Conservation (phyloP, 2,888 invertebrate species). For the Tricholauxania praeusta region DNA sequence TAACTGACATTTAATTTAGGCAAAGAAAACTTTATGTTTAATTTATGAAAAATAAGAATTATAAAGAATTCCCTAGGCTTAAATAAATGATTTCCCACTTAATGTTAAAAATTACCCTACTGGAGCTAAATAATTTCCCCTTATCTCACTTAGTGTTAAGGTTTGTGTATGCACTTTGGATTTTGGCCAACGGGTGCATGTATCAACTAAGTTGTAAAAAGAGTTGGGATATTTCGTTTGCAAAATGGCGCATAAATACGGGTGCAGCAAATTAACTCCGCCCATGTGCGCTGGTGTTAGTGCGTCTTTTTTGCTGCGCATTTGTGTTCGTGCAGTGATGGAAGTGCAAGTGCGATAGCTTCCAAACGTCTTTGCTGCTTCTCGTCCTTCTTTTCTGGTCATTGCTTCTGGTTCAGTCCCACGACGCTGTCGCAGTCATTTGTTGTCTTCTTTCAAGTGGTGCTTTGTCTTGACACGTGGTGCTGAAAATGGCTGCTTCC, state of each 20-base stretch:
- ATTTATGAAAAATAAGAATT: not conserved
- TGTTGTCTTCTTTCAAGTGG: conserved; percentile 17
- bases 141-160: not conserved
- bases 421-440: conserved; percentile 1
- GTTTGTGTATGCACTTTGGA: not conserved
- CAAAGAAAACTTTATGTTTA: no score
- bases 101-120: no score
- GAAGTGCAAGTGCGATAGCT: conserved; percentile 18
- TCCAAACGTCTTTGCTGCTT: conserved; percentile 5
- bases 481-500: conserved; percentile 50
- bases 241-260: conserved; percentile 27
- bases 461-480: conserved; percentile 42
- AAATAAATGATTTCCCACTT: not conserved
- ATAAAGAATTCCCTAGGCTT: not conserved
- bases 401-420: conserved; percentile 12
- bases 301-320: conserved; percentile 10
- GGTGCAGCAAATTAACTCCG: conserved; percentile 12
- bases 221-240: conserved; percentile 2
- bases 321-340: not conserved
- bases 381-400: conserved; percentile 4
- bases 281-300: not conserved
- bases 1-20: no score
- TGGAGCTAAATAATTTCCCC: no score
- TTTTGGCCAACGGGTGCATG: not conserved
- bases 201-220: not conserved